phyloP scores from a whole-genome alignment of 2,797 vertebrate species.

The Mus caroli region DNA sequence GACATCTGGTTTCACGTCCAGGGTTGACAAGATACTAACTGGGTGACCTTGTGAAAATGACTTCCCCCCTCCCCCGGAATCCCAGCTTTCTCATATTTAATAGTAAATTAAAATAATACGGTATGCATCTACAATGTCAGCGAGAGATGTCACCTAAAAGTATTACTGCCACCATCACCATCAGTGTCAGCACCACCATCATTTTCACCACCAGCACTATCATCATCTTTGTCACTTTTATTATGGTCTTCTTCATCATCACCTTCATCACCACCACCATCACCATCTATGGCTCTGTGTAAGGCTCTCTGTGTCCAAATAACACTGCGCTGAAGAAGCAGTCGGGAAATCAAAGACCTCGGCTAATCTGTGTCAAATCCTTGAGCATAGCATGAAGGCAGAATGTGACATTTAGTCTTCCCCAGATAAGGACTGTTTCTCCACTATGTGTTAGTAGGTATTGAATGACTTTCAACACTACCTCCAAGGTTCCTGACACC shows the following conservation, averaged over 20 bases:
- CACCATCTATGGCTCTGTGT: not conserved
- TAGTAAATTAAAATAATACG: not conserved
- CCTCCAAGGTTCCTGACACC: not conserved
- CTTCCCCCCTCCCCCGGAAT: not conserved
- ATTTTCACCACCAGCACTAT: too few species aligned
- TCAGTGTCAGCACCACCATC: not conserved
- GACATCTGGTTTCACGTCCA: not conserved
- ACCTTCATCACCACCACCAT: not conserved
- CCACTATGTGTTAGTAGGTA: not conserved
- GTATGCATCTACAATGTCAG: not conserved
- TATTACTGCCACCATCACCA: not conserved
- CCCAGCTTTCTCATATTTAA: not conserved
- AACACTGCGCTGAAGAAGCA: not conserved
- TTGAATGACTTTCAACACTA: not conserved
- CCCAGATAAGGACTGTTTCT: not conserved
- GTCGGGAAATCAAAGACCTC: not conserved
- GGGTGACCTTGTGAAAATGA: accelerated
- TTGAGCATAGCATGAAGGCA: not conserved
- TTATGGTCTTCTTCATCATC: too few species aligned
- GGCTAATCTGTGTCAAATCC: not conserved
- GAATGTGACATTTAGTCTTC: too few species aligned
- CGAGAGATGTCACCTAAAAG: too few species aligned
- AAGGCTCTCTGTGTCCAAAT: not conserved
- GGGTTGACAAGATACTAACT: not conserved
- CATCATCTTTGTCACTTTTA: not conserved